These are phyloP conservation scores for Lutjanus campechanus DNA, from an alignment of 2,797 vertebrate species.

Conservation along the genomic window DNA sequence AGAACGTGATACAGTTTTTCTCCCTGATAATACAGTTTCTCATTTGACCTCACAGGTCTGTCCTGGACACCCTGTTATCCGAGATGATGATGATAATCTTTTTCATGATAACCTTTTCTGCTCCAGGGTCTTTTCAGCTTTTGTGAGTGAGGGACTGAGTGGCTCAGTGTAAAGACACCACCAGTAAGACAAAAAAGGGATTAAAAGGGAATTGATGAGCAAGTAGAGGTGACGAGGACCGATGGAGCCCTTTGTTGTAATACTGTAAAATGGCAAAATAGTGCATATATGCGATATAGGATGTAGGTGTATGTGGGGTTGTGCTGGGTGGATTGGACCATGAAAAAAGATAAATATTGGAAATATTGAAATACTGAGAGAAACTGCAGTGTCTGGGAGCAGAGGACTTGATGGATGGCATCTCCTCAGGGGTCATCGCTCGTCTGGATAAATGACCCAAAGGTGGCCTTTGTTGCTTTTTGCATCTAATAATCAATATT, in stretches of 20 bases:
- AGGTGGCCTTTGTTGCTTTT: not conserved
- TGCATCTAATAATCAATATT: not conserved
- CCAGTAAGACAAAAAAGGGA: not conserved
- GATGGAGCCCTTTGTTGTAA: not conserved
- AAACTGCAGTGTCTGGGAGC: not conserved
- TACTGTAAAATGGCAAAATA: not conserved
- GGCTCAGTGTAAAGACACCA: not conserved
- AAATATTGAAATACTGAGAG: slow-evolving; percentile 9
- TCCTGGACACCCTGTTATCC: not conserved
- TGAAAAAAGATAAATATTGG: not conserved
- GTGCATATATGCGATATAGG: not conserved
- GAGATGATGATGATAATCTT: not conserved
- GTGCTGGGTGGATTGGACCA: not conserved
- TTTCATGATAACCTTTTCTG: slow-evolving; percentile 7
- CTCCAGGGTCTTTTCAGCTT: not conserved
- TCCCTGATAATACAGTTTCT: not conserved
- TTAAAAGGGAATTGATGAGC: not conserved
- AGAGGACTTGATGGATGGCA: slow-evolving; percentile 30
- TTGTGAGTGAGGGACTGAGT: slow-evolving; percentile 1
- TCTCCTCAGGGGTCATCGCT: not conserved
- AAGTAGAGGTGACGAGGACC: not conserved
- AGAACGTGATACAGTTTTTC: not conserved
- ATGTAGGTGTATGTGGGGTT: not conserved
- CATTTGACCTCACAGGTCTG: not conserved
- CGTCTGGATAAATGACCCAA: slow-evolving; percentile 16